Evolutionary conservation across 2,797 vertebrate genomes (phyloP).

Genomic region (Valencia hispanica): DNA sequence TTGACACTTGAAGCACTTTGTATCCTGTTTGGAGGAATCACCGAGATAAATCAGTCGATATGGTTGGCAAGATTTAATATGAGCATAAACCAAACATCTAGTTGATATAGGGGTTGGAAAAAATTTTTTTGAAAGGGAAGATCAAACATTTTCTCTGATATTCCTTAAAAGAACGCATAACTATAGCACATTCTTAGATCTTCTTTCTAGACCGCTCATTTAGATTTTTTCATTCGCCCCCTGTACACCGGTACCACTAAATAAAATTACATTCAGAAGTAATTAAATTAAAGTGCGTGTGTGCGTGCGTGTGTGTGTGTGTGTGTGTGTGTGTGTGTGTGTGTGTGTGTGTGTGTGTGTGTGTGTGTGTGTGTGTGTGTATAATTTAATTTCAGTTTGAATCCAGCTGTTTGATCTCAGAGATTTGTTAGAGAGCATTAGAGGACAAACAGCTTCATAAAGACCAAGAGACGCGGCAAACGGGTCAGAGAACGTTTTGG

Average conservation of each 20-base stretch:
- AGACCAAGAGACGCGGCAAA: neutral
- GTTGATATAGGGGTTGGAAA: constrained; percentile 12
- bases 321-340: too few species aligned
- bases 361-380: too few species aligned
- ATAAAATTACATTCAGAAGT: neutral
- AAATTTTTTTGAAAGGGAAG: constrained; percentile 12
- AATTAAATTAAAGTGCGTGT: neutral
- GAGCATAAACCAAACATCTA: constrained; percentile 10
- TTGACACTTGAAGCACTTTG: constrained; percentile 56
- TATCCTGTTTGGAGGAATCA: constrained; percentile 32
- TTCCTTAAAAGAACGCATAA: neutral
- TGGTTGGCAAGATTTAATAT: constrained; percentile 33
- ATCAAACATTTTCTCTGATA: constrained; percentile 14
- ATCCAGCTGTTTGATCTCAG: neutral
- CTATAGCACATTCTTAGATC: neutral
- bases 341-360: too few species aligned
- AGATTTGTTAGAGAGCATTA: neutral
- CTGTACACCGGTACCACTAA: neutral
- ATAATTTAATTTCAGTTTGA: neutral
- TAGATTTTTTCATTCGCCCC: constrained; percentile 1
- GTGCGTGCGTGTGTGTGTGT: too few species aligned
- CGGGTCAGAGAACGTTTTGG: neutral
- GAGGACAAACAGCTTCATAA: neutral
- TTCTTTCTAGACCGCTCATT: neutral
- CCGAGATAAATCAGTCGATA: constrained; percentile 33